Percentiles rank a stretch among this genome's conserved stretches.
Evolutionary conservation across 2,113 vertebrate species (phyloP).

Genomic region (Eira barbara): DNA sequence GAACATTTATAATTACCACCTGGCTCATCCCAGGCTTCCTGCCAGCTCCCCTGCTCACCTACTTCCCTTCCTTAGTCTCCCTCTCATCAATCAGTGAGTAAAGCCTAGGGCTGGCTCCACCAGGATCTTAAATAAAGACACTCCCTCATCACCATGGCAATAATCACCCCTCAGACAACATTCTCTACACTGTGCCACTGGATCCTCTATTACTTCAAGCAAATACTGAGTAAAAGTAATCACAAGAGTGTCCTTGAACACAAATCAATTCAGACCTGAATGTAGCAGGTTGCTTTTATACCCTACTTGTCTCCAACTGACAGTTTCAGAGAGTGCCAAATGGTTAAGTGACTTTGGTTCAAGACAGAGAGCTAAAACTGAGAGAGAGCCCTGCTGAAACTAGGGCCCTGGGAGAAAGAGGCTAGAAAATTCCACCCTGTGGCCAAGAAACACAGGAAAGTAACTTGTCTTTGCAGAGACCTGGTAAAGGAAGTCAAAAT

Average conservation of each 20-base stretch:
- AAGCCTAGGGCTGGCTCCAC: conserved; percentile 18
- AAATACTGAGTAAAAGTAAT: background rate
- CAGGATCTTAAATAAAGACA: conserved; percentile 57
- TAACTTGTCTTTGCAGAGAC: background rate
- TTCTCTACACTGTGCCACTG: background rate
- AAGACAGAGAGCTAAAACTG: background rate
- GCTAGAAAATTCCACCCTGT: background rate
- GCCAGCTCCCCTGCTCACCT: background rate
- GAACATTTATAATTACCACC: background rate
- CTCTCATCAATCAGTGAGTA: background rate
- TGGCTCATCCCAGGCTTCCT: background rate
- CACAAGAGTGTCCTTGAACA: background rate
- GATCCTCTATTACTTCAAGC: background rate
- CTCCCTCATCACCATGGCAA: conserved; percentile 30
- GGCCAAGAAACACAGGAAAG: background rate
- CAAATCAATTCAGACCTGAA: background rate
- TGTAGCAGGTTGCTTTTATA: background rate
- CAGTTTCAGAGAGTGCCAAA: background rate
- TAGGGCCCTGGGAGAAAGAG: background rate
- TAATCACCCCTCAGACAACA: conserved; percentile 24
- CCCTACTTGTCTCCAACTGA: background rate
- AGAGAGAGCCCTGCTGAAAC: background rate
- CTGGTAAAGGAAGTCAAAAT: background rate
- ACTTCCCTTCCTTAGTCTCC: background rate
- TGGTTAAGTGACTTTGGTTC: background rate